Conservation (phyloP, 1,140 invertebrate genomes). For the Drosophila nebulosa region DNA sequence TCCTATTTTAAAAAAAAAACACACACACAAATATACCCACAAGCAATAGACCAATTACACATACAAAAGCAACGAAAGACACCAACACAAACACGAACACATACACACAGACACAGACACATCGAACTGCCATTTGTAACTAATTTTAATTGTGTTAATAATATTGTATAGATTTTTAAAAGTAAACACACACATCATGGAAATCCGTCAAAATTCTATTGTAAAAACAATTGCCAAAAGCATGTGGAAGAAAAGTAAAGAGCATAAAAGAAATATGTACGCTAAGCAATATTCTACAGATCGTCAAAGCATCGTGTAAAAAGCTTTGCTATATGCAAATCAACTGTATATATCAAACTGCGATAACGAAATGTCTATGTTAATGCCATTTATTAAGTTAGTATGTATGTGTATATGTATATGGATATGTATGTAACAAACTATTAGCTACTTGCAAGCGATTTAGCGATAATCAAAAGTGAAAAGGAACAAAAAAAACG, state of each 20-base stretch:
- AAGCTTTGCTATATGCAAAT: not conserved
- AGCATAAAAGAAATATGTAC: conserved; percentile 39
- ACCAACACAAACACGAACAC: conserved; percentile 13
- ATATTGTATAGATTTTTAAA: conserved; percentile 16
- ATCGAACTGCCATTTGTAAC: conserved; percentile 67
- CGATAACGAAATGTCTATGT: conserved; percentile 31
- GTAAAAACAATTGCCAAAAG: conserved; percentile 54
- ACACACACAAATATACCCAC: conserved; percentile 32
- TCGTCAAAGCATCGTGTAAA: conserved; percentile 37
- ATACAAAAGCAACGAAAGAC: conserved; percentile 15
- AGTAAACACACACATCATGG: conserved; percentile 24
- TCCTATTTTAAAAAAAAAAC: conserved; percentile 66
- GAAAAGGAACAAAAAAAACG: not conserved
- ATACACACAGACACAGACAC: conserved; percentile 35
- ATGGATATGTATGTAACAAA: conserved; percentile 17
- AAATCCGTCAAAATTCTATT: conserved; percentile 66
- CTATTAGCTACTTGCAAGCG: conserved; percentile 38
- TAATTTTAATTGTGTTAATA: conserved; percentile 59
- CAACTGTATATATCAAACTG: conserved; percentile 42
- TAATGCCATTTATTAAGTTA: conserved; percentile 51
- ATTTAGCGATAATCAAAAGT: conserved; percentile 70
- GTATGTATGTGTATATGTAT: conserved; percentile 5
- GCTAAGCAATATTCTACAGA: conserved; percentile 73
- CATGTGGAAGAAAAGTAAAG: conserved; percentile 18
- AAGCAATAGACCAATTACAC: conserved; percentile 74